phyloP scores from a whole-genome alignment of 2,797 vertebrate species.

The Acrossocheilus wenchowensis region DNA sequence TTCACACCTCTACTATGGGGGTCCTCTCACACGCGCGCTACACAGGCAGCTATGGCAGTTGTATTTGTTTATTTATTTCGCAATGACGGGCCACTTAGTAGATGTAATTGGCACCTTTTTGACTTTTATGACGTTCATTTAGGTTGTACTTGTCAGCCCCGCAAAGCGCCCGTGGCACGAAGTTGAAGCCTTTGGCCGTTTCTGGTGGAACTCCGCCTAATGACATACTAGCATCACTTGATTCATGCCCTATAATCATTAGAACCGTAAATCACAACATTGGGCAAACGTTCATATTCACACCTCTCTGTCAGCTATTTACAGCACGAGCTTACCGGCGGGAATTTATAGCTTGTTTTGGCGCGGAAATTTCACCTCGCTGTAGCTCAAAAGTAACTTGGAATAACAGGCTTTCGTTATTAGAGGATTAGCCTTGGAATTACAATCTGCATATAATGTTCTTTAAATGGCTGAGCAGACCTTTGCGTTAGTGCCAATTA shows the following conservation, averaged over 20 bases:
- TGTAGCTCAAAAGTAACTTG: constrained; percentile 60
- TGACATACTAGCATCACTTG: constrained; percentile 79
- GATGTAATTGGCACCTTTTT: constrained; percentile 87
- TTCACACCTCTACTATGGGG: background rate
- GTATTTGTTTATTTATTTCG: constrained; percentile 75
- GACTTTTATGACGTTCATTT: constrained; percentile 86
- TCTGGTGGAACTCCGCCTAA: constrained; percentile 78
- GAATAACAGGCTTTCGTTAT: constrained; percentile 69
- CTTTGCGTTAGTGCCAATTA: constrained; percentile 13
- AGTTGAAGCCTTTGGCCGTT: constrained; percentile 69
- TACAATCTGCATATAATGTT: constrained; percentile 45
- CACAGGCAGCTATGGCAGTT: constrained; percentile 41
- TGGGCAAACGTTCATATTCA: constrained; percentile 76
- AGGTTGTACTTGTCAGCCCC: constrained; percentile 83
- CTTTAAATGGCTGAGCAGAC: constrained; percentile 28
- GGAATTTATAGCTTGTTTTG: constrained; percentile 53
- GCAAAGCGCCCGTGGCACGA: constrained; percentile 78
- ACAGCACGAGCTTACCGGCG: constrained; percentile 52
- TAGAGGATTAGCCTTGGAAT: constrained; percentile 52
- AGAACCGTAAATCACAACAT: constrained; percentile 81
- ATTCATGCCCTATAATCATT: constrained; percentile 82
- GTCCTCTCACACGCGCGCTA: constrained; percentile 12
- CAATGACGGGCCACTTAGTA: constrained; percentile 79
- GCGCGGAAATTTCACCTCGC: constrained; percentile 50
- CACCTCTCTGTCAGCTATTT: constrained; percentile 69